Base-by-base conservation (phyloP, 1,140 invertebrate species). In the Planococcus citri region DNA sequence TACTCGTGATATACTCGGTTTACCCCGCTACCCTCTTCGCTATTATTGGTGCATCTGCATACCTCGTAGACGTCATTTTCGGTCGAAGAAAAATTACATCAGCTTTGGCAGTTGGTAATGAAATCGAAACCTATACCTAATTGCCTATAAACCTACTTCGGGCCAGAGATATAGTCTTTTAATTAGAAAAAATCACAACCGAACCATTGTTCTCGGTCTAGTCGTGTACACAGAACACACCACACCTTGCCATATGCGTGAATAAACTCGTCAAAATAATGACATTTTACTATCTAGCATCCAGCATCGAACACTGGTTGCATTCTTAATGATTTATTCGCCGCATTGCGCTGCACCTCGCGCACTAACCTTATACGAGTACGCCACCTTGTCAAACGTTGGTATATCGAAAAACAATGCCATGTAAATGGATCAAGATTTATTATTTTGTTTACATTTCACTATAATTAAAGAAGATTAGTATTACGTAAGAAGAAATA, bases 401-500 rank as follows among this genome's bases (percentile, higher is more conserved):
- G n/a, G n/a, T n/a, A n/a, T n/a, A n/a, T n/a, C n/a, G n/a, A 17
- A 51, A 51, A 51, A 51, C 41, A 51, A 51, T 51, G 17, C 41
- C 29, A 33, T 33, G 12, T 33, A 33, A 33, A 33, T 12, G 29
- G 33, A 37, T 37, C 10, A 51, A 51, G 41, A 51, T 51, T 51
- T 51, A 51, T 51, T 51, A 51, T 51, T 51, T 51, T 51, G 41
- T 51, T 51, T 51, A 51, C 41, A 51, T 51, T 51, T 51, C 41
- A 17, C n/a, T 20, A 20, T 51, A 51, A 51, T 51, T 51, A 51
- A 51, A 51, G 41, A 51, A 14, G 41, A 51, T 51, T 51, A 51
- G 29, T 20, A 20, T 51, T 51, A 51, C 17, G 41, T 51, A 51
- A 51, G 41, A 51, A 9, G n/a, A n/a, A 51, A 51, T 51, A 51